phyloP scores from a whole-genome alignment of 2,888 invertebrate genomes.

The Adelognathus sp. region DNA sequence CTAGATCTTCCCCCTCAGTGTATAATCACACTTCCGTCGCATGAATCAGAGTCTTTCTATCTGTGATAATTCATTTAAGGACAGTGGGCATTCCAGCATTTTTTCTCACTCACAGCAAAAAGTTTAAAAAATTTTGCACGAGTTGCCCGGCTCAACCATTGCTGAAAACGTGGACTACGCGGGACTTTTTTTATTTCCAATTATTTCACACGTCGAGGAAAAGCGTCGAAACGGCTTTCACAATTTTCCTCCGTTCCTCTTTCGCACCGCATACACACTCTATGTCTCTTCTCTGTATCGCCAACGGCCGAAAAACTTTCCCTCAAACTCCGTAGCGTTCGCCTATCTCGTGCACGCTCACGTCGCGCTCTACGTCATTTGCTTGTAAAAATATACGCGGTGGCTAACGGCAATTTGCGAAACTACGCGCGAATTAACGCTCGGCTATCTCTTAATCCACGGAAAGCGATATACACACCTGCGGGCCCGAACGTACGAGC shows the following conservation, averaged over 20 bases:
- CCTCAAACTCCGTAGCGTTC: constrained; percentile 5
- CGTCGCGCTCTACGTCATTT: constrained; percentile 68
- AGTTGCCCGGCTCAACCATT: constrained; percentile 10
- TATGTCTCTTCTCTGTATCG: constrained; percentile 41
- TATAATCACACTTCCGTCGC: background rate
- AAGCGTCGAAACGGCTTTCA: constrained; percentile 50
- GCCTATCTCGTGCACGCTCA: constrained; percentile 14
- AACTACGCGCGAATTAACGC: constrained; percentile 73
- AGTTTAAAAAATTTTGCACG: constrained; percentile 3
- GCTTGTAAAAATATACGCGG: constrained; percentile 77
- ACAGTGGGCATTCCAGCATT: constrained; percentile 8
- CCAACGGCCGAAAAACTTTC: constrained; percentile 52
- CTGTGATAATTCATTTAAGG: background rate
- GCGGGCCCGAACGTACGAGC: constrained; percentile 24
- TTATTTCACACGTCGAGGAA: constrained; percentile 60
- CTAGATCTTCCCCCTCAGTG: too few species aligned
- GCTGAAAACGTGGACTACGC: constrained; percentile 29
- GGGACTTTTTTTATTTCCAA: constrained; percentile 3
- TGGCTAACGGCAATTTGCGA: constrained; percentile 72
- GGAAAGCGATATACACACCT: constrained; percentile 60
- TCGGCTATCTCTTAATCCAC: constrained; percentile 65
- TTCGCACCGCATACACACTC: constrained; percentile 41
- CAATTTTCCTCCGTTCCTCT: constrained; percentile 25
- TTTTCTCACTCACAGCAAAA: constrained; percentile 15
- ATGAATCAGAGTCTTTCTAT: background rate